phyloP scores from a whole-genome alignment of 2,888 invertebrate species.

The Microctonus brassicae region DNA sequence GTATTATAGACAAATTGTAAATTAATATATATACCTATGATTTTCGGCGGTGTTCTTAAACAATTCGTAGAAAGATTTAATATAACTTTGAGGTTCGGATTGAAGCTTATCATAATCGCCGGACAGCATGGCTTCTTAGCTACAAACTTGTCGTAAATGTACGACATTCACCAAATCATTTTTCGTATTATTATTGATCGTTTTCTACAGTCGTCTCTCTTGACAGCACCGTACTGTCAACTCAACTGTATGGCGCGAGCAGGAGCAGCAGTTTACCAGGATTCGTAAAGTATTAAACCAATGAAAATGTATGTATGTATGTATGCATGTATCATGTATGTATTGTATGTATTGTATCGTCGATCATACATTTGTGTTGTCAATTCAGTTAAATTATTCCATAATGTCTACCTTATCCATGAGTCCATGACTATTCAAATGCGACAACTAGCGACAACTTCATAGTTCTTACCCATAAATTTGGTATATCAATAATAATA shows the following conservation, averaged over 20 bases:
- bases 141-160: slow-evolving; percentile 30
- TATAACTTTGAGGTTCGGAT: slow-evolving; percentile 69
- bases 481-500: too few species aligned
- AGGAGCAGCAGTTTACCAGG: not conserved
- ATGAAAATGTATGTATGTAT: not conserved
- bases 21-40: slow-evolving; percentile 62
- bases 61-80: slow-evolving; percentile 70
- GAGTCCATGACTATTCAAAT: too few species aligned
- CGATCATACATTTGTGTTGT: too few species aligned
- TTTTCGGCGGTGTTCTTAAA: slow-evolving; percentile 70
- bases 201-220: slow-evolving; percentile 40
- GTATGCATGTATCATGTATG: not conserved
- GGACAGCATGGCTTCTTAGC: slow-evolving; percentile 59
- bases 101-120: slow-evolving; percentile 65
- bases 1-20: slow-evolving; percentile 22
- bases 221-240: slow-evolving; percentile 21
- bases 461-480: too few species aligned
- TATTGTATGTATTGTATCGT: too few species aligned
- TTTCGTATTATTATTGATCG: slow-evolving; percentile 67
- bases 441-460: too few species aligned
- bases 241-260: not conserved
- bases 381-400: too few species aligned
- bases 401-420: too few species aligned
- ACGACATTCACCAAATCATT: slow-evolving; percentile 63
- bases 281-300: not conserved